phyloP scores from a whole-genome alignment of 2,113 vertebrate species.

The Puma concolor region DNA sequence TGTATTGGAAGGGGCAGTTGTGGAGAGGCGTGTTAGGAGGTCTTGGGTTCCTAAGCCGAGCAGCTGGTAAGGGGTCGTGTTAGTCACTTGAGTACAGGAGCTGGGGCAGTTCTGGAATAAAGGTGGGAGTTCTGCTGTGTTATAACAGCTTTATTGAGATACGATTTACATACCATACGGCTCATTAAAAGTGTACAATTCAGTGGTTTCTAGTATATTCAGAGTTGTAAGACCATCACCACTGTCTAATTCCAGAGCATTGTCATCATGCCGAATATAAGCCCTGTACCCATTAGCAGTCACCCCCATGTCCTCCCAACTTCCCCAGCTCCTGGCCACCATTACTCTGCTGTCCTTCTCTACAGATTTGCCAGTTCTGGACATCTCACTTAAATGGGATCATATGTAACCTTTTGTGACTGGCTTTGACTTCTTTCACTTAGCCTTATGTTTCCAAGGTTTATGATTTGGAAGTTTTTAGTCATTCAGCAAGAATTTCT shows the following conservation, averaged over 20 bases:
- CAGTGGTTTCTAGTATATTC: not conserved
- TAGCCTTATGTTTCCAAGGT: not conserved
- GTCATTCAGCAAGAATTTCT: not conserved
- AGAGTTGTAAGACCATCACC: not conserved
- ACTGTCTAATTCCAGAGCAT: not conserved
- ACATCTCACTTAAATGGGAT: not conserved
- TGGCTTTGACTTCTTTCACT: not conserved
- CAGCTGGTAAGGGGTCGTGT: rapidly evolving
- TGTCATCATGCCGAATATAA: not conserved
- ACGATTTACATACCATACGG: not conserved
- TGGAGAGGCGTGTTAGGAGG: not conserved
- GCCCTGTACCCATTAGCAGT: not conserved
- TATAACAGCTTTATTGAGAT: not conserved
- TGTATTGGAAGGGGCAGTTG: not conserved
- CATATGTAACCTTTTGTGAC: not conserved
- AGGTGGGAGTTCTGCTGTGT: not conserved
- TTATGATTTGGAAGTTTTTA: not conserved
- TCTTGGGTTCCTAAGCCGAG: not conserved
- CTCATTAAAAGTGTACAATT: not conserved
- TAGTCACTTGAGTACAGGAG: not conserved
- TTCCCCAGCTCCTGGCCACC: not conserved
- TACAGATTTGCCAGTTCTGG: not conserved
- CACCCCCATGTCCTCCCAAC: not conserved
- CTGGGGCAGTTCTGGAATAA: not conserved
- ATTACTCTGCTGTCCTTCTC: not conserved